A percentile compares a stretch with the other conserved stretches of the same genome.
Conservation (phyloP, 1,140 invertebrate species). For the Brachystomella parvula region DNA sequence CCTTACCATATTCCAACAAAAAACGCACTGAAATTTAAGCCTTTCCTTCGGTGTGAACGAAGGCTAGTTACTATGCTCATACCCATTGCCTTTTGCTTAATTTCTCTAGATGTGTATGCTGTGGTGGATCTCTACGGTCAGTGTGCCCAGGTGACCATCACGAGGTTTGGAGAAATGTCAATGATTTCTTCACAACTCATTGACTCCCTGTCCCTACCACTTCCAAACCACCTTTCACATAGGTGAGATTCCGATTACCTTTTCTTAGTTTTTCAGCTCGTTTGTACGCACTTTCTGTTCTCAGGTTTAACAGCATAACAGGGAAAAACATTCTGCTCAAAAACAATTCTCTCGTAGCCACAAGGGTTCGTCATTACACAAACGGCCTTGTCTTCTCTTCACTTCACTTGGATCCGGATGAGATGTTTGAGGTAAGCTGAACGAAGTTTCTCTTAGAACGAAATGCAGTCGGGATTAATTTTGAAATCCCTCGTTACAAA, state of each 20-base stretch:
- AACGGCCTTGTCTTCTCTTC: slow-evolving; percentile 49
- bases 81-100: background rate
- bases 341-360: slow-evolving; percentile 59
- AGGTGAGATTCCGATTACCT: slow-evolving; percentile 17
- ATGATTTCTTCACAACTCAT: slow-evolving; percentile 38
- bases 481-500: no score
- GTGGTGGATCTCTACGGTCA: slow-evolving; percentile 91
- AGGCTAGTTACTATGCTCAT: background rate
- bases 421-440: slow-evolving; percentile 48
- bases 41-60: background rate
- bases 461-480: no score
- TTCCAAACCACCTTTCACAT: slow-evolving; percentile 36
- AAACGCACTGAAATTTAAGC: no score
- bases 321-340: slow-evolving; percentile 63
- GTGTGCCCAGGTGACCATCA: slow-evolving; percentile 72
- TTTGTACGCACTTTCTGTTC: background rate
- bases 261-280: background rate
- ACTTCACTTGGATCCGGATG: slow-evolving; percentile 47
- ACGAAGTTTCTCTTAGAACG: background rate
- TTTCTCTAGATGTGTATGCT: slow-evolving; percentile 64
- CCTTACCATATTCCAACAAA: no score
- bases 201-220: slow-evolving; percentile 28
- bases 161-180: slow-evolving; percentile 35
- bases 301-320: slow-evolving; percentile 58
- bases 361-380: slow-evolving; percentile 54